Evolutionary conservation across 1,140 invertebrate species (phyloP).

Genomic region (Drosophila simulans): DNA sequence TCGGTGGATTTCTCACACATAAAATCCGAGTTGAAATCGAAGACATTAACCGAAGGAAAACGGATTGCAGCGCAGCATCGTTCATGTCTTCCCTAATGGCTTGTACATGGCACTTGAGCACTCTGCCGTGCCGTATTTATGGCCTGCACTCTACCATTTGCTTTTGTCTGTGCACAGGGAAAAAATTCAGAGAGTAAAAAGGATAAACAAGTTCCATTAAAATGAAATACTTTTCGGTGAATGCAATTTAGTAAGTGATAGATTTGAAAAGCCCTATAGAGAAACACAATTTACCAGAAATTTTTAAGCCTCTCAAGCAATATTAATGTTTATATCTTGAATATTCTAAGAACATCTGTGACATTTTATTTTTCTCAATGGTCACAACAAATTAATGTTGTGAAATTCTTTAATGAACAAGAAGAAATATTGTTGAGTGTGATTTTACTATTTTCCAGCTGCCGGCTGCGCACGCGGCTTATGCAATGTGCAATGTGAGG

Average conservation of each 20-base stretch:
- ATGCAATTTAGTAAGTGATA: not conserved
- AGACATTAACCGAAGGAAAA: slow-evolving; percentile 69
- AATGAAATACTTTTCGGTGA: not conserved
- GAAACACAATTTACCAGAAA: too few species aligned
- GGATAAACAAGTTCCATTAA: not conserved
- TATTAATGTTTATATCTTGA: too few species aligned
- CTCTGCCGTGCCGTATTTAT: slow-evolving; percentile 63
- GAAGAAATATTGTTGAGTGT: slow-evolving; percentile 4
- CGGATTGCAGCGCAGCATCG: slow-evolving; percentile 54
- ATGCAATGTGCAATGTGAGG: slow-evolving; percentile 65
- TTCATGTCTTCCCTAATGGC: slow-evolving; percentile 76
- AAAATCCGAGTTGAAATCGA: slow-evolving; percentile 65
- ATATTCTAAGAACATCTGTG: too few species aligned
- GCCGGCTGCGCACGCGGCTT: slow-evolving; percentile 35
- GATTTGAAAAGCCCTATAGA: too few species aligned
- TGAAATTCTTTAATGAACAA: not conserved
- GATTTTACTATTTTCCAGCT: slow-evolving; percentile 37
- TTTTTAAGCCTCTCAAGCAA: too few species aligned
- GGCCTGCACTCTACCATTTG: slow-evolving; percentile 64
- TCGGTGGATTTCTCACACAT: slow-evolving; percentile 72
- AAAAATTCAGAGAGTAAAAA: not conserved
- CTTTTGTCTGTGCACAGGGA: not conserved
- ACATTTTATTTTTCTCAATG: too few species aligned
- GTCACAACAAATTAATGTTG: too few species aligned
- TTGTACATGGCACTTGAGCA: slow-evolving; percentile 51